Conservation (phyloP, 2,797 vertebrate species). For the Etheostoma nigrum region DNA sequence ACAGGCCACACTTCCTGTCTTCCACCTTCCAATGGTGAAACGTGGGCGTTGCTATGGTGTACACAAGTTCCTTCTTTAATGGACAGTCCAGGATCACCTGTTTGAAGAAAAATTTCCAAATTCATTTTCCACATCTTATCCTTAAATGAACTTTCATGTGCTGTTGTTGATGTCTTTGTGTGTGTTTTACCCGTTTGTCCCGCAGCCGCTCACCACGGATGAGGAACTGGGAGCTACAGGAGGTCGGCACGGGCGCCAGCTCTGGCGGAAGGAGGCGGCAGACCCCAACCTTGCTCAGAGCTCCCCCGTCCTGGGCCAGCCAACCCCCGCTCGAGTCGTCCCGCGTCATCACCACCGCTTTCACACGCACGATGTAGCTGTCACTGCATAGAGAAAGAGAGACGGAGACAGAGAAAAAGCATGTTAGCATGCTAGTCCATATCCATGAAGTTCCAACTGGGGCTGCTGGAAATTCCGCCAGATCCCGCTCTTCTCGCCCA, state of each 20-base stretch:
- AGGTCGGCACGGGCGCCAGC: constrained; percentile 69
- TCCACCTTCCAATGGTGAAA: constrained; percentile 99
- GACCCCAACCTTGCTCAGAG: constrained; percentile 96
- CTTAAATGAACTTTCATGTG: fast-evolving
- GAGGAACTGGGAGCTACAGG: constrained; percentile 89
- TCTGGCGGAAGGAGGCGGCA: constrained; percentile 94
- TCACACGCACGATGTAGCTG: constrained; percentile 99
- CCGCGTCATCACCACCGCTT: constrained; percentile 99
- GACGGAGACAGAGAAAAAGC: too few species aligned
- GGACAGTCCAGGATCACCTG: constrained; percentile 98
- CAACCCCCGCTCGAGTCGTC: constrained; percentile 99
- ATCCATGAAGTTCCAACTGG: too few species aligned
- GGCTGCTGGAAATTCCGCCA: too few species aligned
- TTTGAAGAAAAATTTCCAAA: not conserved
- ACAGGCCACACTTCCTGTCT: constrained; percentile 94
- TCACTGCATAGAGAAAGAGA: constrained; percentile 88
- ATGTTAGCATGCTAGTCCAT: too few species aligned
- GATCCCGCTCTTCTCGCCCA: too few species aligned
- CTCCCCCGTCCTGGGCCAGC: constrained; percentile 97
- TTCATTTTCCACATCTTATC: not conserved
- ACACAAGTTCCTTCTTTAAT: constrained; percentile 96
- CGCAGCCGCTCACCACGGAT: constrained; percentile 97
- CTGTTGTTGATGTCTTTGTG: not conserved
- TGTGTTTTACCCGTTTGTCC: constrained; percentile 93
- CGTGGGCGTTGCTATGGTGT: constrained; percentile 97